phyloP scores from a whole-genome alignment of 2,888 invertebrate species.

The Drosophila paramelanica region DNA sequence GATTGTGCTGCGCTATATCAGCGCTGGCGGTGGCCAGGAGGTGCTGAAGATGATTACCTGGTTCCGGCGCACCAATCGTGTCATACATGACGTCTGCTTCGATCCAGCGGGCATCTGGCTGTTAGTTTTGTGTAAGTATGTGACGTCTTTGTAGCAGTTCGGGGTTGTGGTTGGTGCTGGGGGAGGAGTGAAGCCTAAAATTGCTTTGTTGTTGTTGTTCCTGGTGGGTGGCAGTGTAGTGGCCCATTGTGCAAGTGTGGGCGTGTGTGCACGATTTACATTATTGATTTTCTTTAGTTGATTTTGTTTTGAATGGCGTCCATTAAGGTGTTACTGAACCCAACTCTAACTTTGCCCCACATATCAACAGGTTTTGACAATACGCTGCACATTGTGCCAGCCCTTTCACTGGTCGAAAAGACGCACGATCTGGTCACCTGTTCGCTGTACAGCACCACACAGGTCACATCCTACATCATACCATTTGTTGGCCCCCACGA shows the following conservation, averaged over 20 bases:
- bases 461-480: slow-evolving; percentile 85
- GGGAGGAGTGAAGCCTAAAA: slow-evolving; percentile 52
- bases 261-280: slow-evolving; percentile 47
- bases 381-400: slow-evolving; percentile 85
- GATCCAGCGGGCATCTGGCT: slow-evolving; percentile 90
- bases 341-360: slow-evolving; percentile 8
- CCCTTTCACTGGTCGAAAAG: slow-evolving; percentile 83
- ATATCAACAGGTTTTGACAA: slow-evolving; percentile 84
- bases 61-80: slow-evolving; percentile 83
- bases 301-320: slow-evolving; percentile 69
- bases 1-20: slow-evolving; percentile 83
- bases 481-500: slow-evolving; percentile 85
- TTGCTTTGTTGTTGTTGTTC: slow-evolving; percentile 48
- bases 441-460: slow-evolving; percentile 80
- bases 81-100: slow-evolving; percentile 91
- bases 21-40: slow-evolving; percentile 77
- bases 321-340: slow-evolving; percentile 50
- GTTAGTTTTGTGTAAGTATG: slow-evolving; percentile 84
- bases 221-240: slow-evolving; percentile 13
- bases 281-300: slow-evolving; percentile 72
- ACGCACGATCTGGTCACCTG: slow-evolving; percentile 68
- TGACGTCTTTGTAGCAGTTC: background rate
- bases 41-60: slow-evolving; percentile 84
- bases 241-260: slow-evolving; percentile 2
- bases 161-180: slow-evolving; percentile 1